Base-by-base conservation (phyloP, 64 coral and sea anemone genomes). In the Orbicella faveolata region DNA sequence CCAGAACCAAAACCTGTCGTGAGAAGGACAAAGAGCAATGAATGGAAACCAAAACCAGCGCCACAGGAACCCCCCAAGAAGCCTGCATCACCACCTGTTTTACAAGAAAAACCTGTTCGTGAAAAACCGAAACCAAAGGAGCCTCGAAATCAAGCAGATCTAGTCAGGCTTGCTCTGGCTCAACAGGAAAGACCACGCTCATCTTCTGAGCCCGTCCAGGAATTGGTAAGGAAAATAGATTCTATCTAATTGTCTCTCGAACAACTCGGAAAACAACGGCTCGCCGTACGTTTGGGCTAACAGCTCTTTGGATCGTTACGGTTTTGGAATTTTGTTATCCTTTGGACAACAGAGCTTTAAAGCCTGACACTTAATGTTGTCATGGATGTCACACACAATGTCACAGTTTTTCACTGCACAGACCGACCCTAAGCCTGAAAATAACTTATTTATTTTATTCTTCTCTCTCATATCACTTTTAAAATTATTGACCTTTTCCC, bases 101-200 rank as follows among this genome's bases (percentile, higher is more conserved):
- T 34, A 34, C 72, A 41, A 20, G 77, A 79, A 44, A 78, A 76
- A 76, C 52, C 33, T 13, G 34, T 48, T 39, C 18, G 2, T 19
- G 16, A 18, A 10, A 63, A 62, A 55, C 85, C 55, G 0, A 77
- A 62, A 88, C 61, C 36, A 33, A 85, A 26, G 63, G 81, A 84
- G 39, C 82, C 82, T 85, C 82, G 52, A 85, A 85, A 85, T 20
- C 82, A 85, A 34, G 82, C 82, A 30, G 82, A 85, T 72, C 65
- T 85, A 21, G 82, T 85, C 25, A 85, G 39, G 72, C 63, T 52
- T 41, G 82, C 82, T 51, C 11, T 85, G 15, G 82, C 65, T 73
- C 82, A 85, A 5, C 63, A 72, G 64, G 82, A 35, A 21, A 76
- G 20, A 65, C 19, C 48, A 13, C 68, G 69, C 51, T 23, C 73